These are phyloP conservation scores for Urechis unicinctus DNA, from an alignment of 2,888 invertebrate species.

Conservation along the genomic window DNA sequence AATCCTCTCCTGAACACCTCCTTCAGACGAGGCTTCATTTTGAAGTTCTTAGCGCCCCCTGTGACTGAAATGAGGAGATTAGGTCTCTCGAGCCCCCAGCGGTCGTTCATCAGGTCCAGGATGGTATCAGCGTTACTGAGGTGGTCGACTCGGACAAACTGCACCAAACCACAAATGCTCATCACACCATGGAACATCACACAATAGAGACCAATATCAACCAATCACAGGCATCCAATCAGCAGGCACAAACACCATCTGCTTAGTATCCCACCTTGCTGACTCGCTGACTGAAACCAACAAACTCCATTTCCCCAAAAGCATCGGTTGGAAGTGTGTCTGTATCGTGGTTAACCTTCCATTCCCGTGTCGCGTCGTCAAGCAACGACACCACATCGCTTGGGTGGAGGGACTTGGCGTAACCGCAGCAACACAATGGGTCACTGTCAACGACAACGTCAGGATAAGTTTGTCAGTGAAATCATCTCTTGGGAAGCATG, in stretches of 20 bases:
- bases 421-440: not conserved
- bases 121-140: conserved; percentile 35
- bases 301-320: conserved; percentile 48
- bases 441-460: not conserved
- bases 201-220: not conserved
- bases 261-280: conserved; percentile 29
- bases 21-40: conserved; percentile 42
- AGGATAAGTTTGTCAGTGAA: too few relatives aligned
- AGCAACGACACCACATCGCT: too few relatives aligned
- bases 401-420: not conserved
- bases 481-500: too few relatives aligned
- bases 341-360: conserved; percentile 30
- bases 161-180: conserved; percentile 6
- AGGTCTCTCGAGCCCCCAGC: conserved; percentile 46
- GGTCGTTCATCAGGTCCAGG: conserved; percentile 36
- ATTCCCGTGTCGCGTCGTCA: conserved; percentile 9
- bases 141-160: conserved; percentile 46
- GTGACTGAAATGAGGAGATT: conserved; percentile 51
- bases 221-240: not conserved
- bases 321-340: conserved; percentile 33
- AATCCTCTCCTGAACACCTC: conserved; percentile 48
- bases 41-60: conserved; percentile 50
- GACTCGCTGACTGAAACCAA: conserved; percentile 36
- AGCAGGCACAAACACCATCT: not conserved
- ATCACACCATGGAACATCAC: too few relatives aligned